These are phyloP conservation scores for Drosophila demipolita DNA, from an alignment of 2,888 invertebrate genomes.

Conservation along the genomic window DNA sequence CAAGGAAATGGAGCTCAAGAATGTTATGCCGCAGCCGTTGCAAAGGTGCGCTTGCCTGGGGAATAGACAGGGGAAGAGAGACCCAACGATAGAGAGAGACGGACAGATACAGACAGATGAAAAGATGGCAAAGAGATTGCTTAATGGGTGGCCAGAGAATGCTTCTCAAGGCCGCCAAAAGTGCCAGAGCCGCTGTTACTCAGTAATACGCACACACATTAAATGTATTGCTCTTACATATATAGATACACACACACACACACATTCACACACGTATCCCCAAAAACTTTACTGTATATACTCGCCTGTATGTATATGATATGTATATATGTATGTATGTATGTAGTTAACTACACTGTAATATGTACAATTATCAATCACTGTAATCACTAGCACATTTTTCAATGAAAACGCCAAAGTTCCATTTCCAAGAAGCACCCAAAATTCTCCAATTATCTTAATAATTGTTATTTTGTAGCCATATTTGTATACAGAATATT, in stretches of 20 bases:
- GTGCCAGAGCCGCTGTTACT: slow-evolving; percentile 40
- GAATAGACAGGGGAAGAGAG: not conserved
- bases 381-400: not conserved
- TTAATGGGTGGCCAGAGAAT: slow-evolving; percentile 25
- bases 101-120: not conserved
- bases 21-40: slow-evolving; percentile 93
- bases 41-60: slow-evolving; percentile 88
- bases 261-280: slow-evolving; percentile 31
- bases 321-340: not conserved
- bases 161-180: slow-evolving; percentile 60
- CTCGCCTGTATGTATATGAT: slow-evolving; percentile 1
- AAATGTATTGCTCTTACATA: not conserved
- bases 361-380: slow-evolving; percentile 14
- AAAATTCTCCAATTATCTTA: slow-evolving; percentile 8
- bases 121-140: not conserved
- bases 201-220: slow-evolving; percentile 13
- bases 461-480: slow-evolving; percentile 12
- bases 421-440: not conserved
- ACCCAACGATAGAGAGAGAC: not conserved
- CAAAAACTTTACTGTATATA: slow-evolving; percentile 18
- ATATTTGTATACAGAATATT: slow-evolving; percentile 11
- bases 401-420: not conserved
- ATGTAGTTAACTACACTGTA: slow-evolving; percentile 8
- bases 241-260: slow-evolving; percentile 22
- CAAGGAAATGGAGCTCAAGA: slow-evolving; percentile 95